Base-by-base conservation (phyloP, 2,888 invertebrate genomes). In the Apamea sordens region DNA sequence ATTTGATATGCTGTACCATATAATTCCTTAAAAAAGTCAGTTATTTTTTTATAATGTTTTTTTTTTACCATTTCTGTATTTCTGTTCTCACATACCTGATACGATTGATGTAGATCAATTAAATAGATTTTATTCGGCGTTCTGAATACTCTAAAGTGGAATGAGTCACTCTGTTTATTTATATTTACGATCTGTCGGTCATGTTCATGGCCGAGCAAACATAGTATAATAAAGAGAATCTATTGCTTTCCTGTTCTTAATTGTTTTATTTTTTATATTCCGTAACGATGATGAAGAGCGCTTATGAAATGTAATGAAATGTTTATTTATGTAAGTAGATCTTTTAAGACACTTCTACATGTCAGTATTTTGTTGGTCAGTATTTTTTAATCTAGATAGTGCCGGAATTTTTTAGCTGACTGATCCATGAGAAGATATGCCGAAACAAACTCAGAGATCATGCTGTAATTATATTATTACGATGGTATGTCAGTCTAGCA, bases 121-220 rank as follows among this genome's bases (percentile, higher is more conserved):
- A 67, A 71, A 67, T 53, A 32, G 0, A 79, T 79, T 36, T 71
- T 28, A 69, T 69, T 85, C 50, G 7, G 8, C 53, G 47, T 15
- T 32, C 11, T 59, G 6, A 65, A 53, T 44, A 53, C 15, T 59
- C 21, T 36, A 50, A 73, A 69, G 50, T 61, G 47, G 21, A 59
- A 81, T 82, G 77, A 73, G 70, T 76, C 85, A 81, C 70, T 87
- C 63, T 71, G 73, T 86, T 89, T 85, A 85, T 77, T 77, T 77
- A 77, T 89, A 86, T 86, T 82, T 63, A 86, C 74, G 86, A 82
- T 82, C 44, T 44, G 44, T 53, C 74, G 82, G 86, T 82, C 82
- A 86, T 61, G 82, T 59, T 69, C 82, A 82, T 10, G 86, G 86
- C 64, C 68, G 36, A n/a, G 24, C 41, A 69, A 82, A 86, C 41